Percentiles rank a stretch among this genome's conserved stretches.
phyloP scores from a whole-genome alignment of 2,797 vertebrate genomes.

The Pseudotriccus pelzelni region DNA sequence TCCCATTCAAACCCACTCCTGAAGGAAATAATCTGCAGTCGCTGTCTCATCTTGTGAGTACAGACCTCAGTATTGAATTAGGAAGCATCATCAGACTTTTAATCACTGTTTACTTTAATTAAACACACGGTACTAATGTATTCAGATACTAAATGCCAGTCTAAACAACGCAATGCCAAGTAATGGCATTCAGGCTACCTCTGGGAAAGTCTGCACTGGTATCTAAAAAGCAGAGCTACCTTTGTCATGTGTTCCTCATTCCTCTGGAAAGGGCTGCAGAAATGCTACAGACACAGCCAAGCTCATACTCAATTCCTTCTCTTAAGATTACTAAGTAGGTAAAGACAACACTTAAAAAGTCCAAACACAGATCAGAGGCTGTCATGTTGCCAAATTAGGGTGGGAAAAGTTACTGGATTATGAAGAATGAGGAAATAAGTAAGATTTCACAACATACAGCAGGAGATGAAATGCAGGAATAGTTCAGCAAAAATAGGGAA shows the following conservation, averaged over 20 bases:
- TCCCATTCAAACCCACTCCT: background rate
- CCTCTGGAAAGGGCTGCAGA: background rate
- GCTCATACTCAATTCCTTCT: background rate
- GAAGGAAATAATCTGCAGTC: background rate
- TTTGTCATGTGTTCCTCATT: background rate
- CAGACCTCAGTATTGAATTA: constrained; percentile 6
- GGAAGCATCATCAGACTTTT: constrained; percentile 35
- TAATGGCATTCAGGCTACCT: background rate
- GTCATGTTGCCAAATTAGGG: background rate
- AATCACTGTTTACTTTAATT: constrained; percentile 55
- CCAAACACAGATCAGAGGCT: background rate
- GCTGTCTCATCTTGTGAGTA: background rate
- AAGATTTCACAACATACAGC: background rate
- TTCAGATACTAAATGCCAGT: constrained; percentile 36
- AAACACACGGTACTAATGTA: constrained; percentile 16
- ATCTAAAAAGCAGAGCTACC: background rate
- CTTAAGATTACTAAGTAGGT: background rate
- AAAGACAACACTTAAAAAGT: background rate
- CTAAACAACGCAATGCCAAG: constrained; percentile 8
- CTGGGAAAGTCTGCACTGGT: background rate
- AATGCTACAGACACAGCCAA: background rate
- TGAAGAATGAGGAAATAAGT: background rate
- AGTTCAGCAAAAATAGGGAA: background rate
- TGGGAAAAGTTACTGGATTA: background rate
- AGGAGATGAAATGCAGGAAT: background rate